Evolutionary conservation across 1,140 invertebrate species (phyloP), one percentile per base, ranked within the genome.

Genomic region (Colletes gigas): DNA sequence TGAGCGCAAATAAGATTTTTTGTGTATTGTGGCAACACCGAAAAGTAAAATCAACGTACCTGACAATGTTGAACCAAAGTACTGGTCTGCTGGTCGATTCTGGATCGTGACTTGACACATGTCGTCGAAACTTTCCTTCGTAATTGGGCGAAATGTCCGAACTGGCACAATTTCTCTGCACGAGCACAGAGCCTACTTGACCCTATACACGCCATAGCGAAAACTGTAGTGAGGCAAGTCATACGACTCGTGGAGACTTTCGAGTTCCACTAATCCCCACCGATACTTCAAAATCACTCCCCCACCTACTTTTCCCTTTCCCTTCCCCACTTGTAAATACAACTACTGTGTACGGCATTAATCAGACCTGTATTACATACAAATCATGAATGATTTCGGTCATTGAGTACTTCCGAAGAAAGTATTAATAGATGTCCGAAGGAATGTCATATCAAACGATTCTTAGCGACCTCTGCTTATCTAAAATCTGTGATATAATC

Each of bases 181-280:
- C 95, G 95, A 94, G 95, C 95, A 96, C 95, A 96, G 93, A 96
- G 94, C 94, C 95, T 95, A 95, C 95, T 95, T 93, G 95, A 95
- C 94, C 95, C 95, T 95, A 96, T 94, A 95, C 95, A 96, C 95
- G 95, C 95, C 95, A 96, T 96, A 94, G 95, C 94, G 94, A 94
- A 94, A 94, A 96, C 95, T 95, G 94, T 94, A 95, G 94, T 95
- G 94, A 94, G 83, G 78, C 79, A 79, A 88, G 79, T 81, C 73
- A 71, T 50, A 83, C 74, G 30, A 78, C 74, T 70, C 73, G 70
- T 71, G 62, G 81, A 90, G 83, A 88, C 90, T 90, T 89, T 89
- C 90, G 75, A 90, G 84, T 84, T 84, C 85, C 79, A 83, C 86
- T 85, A 81, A 55, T 75, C 77, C 84, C 83, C 84, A 82, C 83